These are phyloP conservation scores for Eretmochelys imbricata DNA, from an alignment of 2,113 vertebrate genomes.

Conservation along the genomic window DNA sequence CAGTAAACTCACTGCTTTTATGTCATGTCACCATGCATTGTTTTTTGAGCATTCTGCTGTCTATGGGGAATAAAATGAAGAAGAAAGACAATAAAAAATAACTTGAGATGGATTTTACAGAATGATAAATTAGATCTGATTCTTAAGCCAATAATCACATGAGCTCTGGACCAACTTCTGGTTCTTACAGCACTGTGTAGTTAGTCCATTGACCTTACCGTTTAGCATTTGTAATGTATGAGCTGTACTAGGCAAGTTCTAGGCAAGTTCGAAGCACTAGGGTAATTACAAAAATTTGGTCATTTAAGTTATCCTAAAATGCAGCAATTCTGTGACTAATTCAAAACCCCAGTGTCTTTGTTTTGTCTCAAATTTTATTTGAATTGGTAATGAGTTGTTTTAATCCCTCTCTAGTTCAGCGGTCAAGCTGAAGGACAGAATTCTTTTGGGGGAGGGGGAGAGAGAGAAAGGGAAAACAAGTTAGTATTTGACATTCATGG, in stretches of 20 bases:
- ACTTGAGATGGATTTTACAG: not conserved
- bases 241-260: not conserved
- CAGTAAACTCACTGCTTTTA: not conserved
- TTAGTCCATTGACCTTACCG: not conserved
- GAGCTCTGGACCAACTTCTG: not conserved
- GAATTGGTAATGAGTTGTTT: conserved; percentile 30
- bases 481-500: not conserved
- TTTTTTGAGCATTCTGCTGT: not conserved
- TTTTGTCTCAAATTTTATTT: conserved; percentile 13
- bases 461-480: not conserved
- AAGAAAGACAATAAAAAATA: not conserved
- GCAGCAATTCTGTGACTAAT: not conserved
- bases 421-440: not conserved
- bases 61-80: not conserved
- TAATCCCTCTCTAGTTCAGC: conserved; percentile 3
- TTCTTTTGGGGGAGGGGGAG: accelerated
- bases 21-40: not conserved
- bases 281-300: not conserved
- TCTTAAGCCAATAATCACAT: not conserved
- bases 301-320: not conserved
- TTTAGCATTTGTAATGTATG: not conserved
- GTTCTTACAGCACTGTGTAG: not conserved
- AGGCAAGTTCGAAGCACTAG: not conserved
- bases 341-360: not conserved
- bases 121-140: not conserved